Percentiles rank a stretch among this genome's conserved stretches.
phyloP scores from a whole-genome alignment of 1,140 invertebrate genomes.

The Cryptotermes secundus region DNA sequence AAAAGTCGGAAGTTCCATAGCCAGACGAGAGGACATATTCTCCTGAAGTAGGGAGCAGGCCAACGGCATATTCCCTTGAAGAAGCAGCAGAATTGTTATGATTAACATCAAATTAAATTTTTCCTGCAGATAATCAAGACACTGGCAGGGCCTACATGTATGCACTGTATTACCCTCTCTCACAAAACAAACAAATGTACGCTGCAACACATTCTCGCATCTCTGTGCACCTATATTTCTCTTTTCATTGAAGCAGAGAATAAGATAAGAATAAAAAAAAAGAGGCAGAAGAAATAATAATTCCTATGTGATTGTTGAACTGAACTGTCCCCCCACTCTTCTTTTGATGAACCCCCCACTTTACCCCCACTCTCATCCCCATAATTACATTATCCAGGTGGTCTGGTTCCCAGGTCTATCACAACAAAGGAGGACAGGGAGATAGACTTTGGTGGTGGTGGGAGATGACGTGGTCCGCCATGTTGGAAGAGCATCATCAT shows the following conservation, averaged over 20 bases:
- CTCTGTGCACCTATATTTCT: not conserved
- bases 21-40: too few relatives aligned
- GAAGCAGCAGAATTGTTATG: too few relatives aligned
- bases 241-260: not conserved
- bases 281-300: not conserved
- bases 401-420: slow-evolving; percentile 9
- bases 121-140: too few relatives aligned
- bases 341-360: slow-evolving; percentile 1
- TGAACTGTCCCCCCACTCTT: not conserved
- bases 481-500: not conserved
- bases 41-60: too few relatives aligned
- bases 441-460: not conserved
- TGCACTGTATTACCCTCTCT: not conserved
- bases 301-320: not conserved
- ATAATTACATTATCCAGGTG: slow-evolving; percentile 11
- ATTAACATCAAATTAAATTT: too few relatives aligned
- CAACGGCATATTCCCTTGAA: too few relatives aligned
- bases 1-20: too few relatives aligned
- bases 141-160: too few relatives aligned
- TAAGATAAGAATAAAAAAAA: not conserved
- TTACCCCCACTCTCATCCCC: not conserved
- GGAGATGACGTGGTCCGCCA: not conserved
- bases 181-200: not conserved
- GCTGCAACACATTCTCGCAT: not conserved
- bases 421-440: not conserved